Conservation (phyloP, 2,113 vertebrate genomes). For the Salvelinus sp. region DNA sequence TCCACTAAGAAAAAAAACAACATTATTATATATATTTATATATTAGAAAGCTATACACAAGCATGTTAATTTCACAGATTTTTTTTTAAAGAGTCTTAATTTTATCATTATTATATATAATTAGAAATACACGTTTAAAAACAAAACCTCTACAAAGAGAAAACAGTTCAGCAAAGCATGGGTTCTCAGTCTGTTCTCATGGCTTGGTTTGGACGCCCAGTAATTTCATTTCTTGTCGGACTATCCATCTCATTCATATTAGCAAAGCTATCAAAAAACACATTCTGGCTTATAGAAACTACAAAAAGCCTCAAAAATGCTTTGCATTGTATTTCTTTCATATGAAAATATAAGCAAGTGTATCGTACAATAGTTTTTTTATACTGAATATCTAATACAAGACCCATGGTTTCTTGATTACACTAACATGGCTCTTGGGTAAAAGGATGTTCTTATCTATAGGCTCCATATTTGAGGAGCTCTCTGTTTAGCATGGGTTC, state of each 20-base stretch:
- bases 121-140: constrained; percentile 99
- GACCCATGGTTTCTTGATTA: constrained; percentile 87
- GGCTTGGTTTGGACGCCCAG: constrained; percentile 89
- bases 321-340: constrained; percentile 99
- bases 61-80: constrained; percentile 99
- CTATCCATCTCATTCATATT: constrained; percentile 85
- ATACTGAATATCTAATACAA: constrained; percentile 96
- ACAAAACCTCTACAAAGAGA: constrained; percentile 99
- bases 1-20: constrained; percentile 94
- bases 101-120: constrained; percentile 94
- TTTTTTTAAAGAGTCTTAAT: constrained; percentile 98
- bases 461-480: constrained; percentile 75
- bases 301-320: constrained; percentile 99
- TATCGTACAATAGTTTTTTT: constrained; percentile 95
- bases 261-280: constrained; percentile 99
- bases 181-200: constrained; percentile 86
- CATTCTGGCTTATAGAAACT: constrained; percentile 99
- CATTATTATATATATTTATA: constrained; percentile 88
- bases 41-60: constrained; percentile 99
- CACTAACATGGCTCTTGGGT: constrained; percentile 86
- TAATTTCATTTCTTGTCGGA: constrained; percentile 80
- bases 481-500: constrained; percentile 55
- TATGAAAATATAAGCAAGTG: constrained; percentile 99
- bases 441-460: constrained; percentile 83
- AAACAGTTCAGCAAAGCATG: constrained; percentile 99